Evolutionary conservation across 2,888 invertebrate species (phyloP).

Genomic region (Cataglyphis cursor): DNA sequence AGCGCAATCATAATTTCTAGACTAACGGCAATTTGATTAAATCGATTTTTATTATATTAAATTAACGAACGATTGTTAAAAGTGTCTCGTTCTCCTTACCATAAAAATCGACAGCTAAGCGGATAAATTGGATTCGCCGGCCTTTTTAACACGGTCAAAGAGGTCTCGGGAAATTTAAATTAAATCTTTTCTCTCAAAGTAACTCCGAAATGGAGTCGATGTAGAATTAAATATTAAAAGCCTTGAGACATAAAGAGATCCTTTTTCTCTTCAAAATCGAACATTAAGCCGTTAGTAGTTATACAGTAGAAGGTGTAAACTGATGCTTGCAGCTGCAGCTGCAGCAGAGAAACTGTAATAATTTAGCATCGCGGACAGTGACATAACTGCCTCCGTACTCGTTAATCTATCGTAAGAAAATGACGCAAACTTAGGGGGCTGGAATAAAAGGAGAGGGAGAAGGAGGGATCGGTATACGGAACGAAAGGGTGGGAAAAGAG

Average conservation of each 20-base stretch:
- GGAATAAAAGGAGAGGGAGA: no score
- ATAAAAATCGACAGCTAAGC: background rate
- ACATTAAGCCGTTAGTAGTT: slow-evolving; percentile 9
- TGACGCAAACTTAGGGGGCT: slow-evolving; percentile 2
- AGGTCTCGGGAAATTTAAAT: slow-evolving; percentile 16
- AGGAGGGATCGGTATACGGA: background rate
- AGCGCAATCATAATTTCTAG: slow-evolving; percentile 19
- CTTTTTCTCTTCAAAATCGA: slow-evolving; percentile 7
- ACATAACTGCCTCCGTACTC: slow-evolving; percentile 43
- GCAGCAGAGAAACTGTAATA: slow-evolving; percentile 57
- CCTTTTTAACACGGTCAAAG: slow-evolving; percentile 31
- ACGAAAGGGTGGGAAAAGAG: background rate
- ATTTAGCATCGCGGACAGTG: slow-evolving; percentile 58
- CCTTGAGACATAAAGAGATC: background rate
- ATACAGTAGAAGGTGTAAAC: slow-evolving; percentile 11
- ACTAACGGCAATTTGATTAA: slow-evolving; percentile 15
- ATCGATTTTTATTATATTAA: background rate
- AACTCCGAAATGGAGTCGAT: background rate
- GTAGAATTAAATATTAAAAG: slow-evolving; percentile 36
- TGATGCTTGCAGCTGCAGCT: slow-evolving; percentile 19
- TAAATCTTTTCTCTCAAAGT: background rate
- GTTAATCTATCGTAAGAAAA: slow-evolving; percentile 60
- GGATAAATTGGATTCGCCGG: slow-evolving; percentile 21
- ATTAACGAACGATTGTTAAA: background rate
- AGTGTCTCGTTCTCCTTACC: background rate